Conservation (phyloP, 2,113 vertebrate species). For the Etheostoma cragini region DNA sequence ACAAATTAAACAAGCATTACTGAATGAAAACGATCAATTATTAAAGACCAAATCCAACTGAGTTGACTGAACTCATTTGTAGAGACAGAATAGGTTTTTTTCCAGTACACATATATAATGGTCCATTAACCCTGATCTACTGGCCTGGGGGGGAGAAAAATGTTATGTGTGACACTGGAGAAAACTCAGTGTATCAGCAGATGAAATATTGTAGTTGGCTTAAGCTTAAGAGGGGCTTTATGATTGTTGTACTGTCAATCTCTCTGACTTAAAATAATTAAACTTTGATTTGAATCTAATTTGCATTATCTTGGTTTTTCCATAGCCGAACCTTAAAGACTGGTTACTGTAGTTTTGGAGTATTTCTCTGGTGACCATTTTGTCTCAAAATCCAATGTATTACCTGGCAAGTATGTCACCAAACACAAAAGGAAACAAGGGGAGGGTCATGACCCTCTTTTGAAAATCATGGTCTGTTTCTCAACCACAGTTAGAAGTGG, state of each 20-base stretch:
- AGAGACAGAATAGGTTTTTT: too few species aligned
- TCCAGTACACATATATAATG: too few species aligned
- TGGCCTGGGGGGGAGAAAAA: too few species aligned
- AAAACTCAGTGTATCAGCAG: background rate
- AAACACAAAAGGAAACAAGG: background rate
- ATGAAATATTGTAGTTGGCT: background rate
- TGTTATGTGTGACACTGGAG: too few species aligned
- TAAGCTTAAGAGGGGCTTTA: background rate
- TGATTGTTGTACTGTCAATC: constrained; percentile 20
- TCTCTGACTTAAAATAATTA: constrained; percentile 29
- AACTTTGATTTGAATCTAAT: constrained; percentile 22
- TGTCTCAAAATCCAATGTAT: background rate
- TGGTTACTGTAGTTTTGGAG: background rate
- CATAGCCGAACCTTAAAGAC: background rate
- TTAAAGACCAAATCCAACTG: too few species aligned
- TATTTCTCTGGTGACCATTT: background rate
- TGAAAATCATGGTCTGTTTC: too few species aligned
- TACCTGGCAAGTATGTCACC: background rate
- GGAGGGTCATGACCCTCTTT: background rate
- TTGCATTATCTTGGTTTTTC: constrained; percentile 9
- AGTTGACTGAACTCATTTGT: too few species aligned
- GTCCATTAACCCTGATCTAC: too few species aligned
- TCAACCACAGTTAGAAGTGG: background rate
- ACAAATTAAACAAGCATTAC: too few species aligned
- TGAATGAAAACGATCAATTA: too few species aligned